Percentiles rank a stretch among this genome's conserved stretches.
Conservation (phyloP, 2,888 invertebrate genomes). For the Xanthostigma xanthostigma region DNA sequence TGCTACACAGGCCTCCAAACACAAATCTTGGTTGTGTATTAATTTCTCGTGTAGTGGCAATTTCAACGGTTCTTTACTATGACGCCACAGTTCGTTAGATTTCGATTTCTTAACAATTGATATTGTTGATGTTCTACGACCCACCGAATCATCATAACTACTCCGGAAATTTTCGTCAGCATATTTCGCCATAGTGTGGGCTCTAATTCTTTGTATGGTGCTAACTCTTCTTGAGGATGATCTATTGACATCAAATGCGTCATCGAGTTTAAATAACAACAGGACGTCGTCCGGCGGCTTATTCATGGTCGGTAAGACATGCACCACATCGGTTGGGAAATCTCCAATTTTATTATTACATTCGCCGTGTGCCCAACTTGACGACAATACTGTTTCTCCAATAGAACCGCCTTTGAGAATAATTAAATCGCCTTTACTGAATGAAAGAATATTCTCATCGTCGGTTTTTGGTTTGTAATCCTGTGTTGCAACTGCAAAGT, state of each 20-base stretch:
- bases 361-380: conserved; percentile 57
- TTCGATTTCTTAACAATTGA: conserved; percentile 48
- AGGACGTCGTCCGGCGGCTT: conserved; percentile 55
- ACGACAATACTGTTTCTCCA: conserved; percentile 59
- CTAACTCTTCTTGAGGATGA: conserved; percentile 33
- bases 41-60: conserved; percentile 69
- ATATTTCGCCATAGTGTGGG: conserved; percentile 73
- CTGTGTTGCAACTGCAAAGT: conserved; percentile 62
- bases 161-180: conserved; percentile 67
- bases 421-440: conserved; percentile 64
- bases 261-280: conserved; percentile 46
- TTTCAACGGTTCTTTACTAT: conserved; percentile 65
- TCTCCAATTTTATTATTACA: conserved; percentile 59
- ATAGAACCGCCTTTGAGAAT: conserved; percentile 56
- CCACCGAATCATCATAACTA: conserved; percentile 18
- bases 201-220: conserved; percentile 47
- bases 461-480: conserved; percentile 40
- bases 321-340: conserved; percentile 75
- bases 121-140: conserved; percentile 47
- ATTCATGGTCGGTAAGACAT: conserved; percentile 69
- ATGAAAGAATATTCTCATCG: conserved; percentile 39
- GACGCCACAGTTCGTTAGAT: conserved; percentile 66
- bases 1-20: conserved; percentile 56
- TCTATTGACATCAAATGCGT: conserved; percentile 29
- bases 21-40: conserved; percentile 49